A percentile compares a stretch with the other conserved stretches of the same genome.
Conservation (phyloP, 2,113 vertebrate species). For the Sinosuthora webbiana region DNA sequence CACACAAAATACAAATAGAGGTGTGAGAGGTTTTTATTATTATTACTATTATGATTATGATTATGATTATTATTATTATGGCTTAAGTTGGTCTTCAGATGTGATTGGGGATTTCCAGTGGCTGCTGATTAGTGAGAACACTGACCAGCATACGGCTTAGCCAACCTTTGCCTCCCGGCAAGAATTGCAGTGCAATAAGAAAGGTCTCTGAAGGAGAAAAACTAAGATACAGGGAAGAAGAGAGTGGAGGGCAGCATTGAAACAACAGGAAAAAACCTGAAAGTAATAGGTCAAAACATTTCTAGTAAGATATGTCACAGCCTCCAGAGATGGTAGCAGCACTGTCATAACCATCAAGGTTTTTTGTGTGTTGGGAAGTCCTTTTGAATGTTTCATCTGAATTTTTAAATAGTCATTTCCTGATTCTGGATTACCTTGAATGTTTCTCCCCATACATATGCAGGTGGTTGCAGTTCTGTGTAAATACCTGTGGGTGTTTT, state of each 20-base stretch:
- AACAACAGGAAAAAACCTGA: not conserved
- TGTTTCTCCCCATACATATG: not conserved
- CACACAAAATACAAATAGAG: not conserved
- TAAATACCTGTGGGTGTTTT: not conserved
- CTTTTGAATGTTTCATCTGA: not conserved
- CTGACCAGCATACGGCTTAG: fast-evolving
- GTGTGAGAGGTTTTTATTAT: not conserved
- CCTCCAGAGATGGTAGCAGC: not conserved
- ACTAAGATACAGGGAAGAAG: not conserved
- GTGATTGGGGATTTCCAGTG: not conserved
- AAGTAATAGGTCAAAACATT: not conserved
- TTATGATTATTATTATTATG: not conserved
- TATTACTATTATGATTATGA: not conserved
- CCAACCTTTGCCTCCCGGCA: not conserved
- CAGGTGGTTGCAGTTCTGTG: not conserved
- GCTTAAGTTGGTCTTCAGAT: not conserved
- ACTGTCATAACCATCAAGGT: not conserved
- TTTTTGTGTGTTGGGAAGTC: not conserved
- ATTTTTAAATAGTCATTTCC: not conserved
- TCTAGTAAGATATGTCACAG: not conserved
- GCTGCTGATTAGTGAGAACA: not conserved
- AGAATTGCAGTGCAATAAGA: not conserved
- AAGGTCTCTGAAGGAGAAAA: not conserved
- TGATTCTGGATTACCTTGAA: not conserved
- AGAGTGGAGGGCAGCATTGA: not conserved